Evolutionary conservation across 2,113 vertebrate genomes (phyloP).

Genomic region (Meleagris gallopavo): DNA sequence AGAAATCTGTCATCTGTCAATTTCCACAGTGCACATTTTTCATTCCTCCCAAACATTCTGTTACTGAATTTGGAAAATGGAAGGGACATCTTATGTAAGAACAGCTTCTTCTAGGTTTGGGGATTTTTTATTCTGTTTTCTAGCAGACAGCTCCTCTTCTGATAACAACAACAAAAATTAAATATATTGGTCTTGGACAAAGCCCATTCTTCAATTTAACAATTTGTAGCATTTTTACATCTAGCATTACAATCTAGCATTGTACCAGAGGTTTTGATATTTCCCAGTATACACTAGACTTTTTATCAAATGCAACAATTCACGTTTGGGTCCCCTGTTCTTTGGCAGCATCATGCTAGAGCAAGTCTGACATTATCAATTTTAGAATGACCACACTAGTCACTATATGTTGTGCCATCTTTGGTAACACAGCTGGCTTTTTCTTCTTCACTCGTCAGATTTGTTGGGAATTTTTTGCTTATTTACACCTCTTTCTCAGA

Average conservation of each 20-base stretch:
- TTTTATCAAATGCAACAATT: neutral
- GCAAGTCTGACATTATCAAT: neutral
- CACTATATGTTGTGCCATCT: neutral
- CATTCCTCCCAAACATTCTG: neutral
- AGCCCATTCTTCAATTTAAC: neutral
- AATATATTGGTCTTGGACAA: neutral
- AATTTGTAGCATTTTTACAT: neutral
- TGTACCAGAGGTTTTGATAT: neutral
- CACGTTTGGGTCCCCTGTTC: neutral
- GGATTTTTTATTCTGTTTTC: neutral
- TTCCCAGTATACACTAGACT: neutral
- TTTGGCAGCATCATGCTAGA: neutral
- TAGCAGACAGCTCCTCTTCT: rapidly evolving
- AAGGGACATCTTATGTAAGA: neutral
- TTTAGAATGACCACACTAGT: neutral
- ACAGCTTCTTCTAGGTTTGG: neutral
- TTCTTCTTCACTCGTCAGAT: neutral
- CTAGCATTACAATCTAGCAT: neutral
- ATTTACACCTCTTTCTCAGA: neutral
- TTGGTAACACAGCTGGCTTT: neutral
- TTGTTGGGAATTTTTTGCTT: neutral
- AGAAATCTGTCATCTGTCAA: neutral
- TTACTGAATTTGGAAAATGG: neutral
- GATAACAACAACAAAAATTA: neutral
- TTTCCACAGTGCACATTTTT: neutral